These are phyloP conservation scores for Leptinotarsa rubiginosa DNA, from an alignment of 2,888 invertebrate species.

Conservation along the genomic window DNA sequence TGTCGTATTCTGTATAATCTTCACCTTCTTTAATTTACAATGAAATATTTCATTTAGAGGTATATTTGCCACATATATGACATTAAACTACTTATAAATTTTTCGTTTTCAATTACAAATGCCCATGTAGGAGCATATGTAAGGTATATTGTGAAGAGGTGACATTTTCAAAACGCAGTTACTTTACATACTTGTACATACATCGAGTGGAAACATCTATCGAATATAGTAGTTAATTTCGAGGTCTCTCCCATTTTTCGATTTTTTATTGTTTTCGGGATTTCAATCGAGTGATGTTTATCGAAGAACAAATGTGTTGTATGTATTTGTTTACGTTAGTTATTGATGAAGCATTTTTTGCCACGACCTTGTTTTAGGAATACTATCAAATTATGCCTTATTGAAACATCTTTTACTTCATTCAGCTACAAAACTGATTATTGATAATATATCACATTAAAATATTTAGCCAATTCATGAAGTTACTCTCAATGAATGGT, in stretches of 20 bases:
- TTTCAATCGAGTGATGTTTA: constrained; percentile 7
- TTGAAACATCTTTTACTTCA: neutral
- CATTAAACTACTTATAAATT: too few species aligned
- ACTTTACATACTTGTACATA: neutral
- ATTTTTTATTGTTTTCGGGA: constrained; percentile 13
- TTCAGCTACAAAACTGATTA: too few species aligned
- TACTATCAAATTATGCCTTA: neutral
- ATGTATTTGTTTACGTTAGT: neutral
- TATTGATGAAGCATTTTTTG: neutral
- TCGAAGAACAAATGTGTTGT: neutral
- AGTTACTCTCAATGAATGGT: too few species aligned
- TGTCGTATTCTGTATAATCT: too few species aligned
- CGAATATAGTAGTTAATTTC: neutral
- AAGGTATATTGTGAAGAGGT: constrained; percentile 32
- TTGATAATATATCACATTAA: too few species aligned
- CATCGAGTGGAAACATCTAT: constrained; percentile 15
- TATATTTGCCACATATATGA: too few species aligned
- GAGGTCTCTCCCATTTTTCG: constrained; percentile 2
- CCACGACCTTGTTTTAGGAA: neutral
- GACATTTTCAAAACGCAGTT: constrained; percentile 13
- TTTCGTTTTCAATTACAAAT: constrained; percentile 33
- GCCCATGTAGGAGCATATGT: constrained; percentile 33
- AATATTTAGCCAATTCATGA: too few species aligned
- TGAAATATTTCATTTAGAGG: neutral
- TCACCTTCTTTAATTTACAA: too few species aligned